Evolutionary conservation across 2,113 vertebrate species (phyloP).

Genomic region (Gavia stellata): DNA sequence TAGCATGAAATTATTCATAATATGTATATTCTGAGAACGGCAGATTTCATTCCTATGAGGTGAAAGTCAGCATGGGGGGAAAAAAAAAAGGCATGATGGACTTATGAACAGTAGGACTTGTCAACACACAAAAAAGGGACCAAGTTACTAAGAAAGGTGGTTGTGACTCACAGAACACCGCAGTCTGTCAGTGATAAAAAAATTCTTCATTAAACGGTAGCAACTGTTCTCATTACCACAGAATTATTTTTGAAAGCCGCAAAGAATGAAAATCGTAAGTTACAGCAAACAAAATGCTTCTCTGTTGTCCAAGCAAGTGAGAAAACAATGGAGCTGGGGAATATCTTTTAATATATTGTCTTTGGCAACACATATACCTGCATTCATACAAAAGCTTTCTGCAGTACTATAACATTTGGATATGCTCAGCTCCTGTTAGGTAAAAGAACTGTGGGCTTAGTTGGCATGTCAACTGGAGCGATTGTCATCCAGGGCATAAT

Average conservation of each 20-base stretch:
- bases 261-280: not conserved
- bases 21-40: not conserved
- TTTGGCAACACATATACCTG: not conserved
- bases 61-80: not conserved
- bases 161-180: not conserved
- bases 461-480: not conserved
- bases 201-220: not conserved
- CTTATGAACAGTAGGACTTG: not conserved
- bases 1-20: not conserved
- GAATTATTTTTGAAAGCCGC: not conserved
- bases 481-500: not conserved
- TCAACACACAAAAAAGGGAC: not conserved
- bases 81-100: not conserved
- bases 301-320: not conserved
- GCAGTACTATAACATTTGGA: fast-evolving
- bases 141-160: not conserved
- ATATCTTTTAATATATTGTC: not conserved
- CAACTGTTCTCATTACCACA: not conserved
- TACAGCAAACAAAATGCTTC: not conserved
- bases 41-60: not conserved
- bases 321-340: not conserved
- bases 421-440: not conserved
- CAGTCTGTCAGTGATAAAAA: not conserved
- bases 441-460: not conserved
- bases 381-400: not conserved